Conservation (phyloP, 2,113 vertebrate species). For the Mobula hypostoma region DNA sequence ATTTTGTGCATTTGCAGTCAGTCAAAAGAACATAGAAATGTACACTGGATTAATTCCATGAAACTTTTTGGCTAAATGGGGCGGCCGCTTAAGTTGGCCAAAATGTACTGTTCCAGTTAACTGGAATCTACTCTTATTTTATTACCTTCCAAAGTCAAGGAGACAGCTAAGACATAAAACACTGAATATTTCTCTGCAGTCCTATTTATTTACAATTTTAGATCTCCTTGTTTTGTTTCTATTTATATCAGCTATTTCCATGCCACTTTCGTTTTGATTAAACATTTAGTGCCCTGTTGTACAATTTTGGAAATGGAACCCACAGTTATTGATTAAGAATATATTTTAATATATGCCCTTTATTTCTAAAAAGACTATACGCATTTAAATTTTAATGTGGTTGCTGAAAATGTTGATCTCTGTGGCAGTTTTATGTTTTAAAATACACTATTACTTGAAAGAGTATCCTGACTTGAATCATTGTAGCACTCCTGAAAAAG, state of each 20-base stretch:
- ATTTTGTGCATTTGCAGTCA: too few relatives aligned
- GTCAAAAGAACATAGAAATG: too few relatives aligned
- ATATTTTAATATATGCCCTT: not conserved
- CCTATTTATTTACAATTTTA: too few relatives aligned
- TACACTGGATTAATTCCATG: too few relatives aligned
- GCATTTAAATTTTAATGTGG: not conserved
- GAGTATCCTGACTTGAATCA: not conserved
- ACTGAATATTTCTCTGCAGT: too few relatives aligned
- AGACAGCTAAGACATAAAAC: too few relatives aligned
- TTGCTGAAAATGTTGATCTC: not conserved
- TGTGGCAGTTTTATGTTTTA: not conserved
- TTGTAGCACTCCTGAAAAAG: not conserved
- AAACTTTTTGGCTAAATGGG: too few relatives aligned
- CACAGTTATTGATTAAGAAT: not conserved
- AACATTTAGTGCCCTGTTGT: not conserved
- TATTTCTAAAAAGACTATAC: not conserved
- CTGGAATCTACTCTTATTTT: too few relatives aligned
- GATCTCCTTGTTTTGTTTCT: too few relatives aligned
- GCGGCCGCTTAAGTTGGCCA: too few relatives aligned
- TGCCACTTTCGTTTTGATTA: not conserved
- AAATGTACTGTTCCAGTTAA: too few relatives aligned
- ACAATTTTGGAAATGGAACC: not conserved
- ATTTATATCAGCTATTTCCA: not conserved
- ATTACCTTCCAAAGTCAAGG: too few relatives aligned
- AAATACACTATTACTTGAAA: not conserved